These are phyloP conservation scores for Idaea aversata DNA, from an alignment of 2,888 invertebrate species.

Conservation along the genomic window DNA sequence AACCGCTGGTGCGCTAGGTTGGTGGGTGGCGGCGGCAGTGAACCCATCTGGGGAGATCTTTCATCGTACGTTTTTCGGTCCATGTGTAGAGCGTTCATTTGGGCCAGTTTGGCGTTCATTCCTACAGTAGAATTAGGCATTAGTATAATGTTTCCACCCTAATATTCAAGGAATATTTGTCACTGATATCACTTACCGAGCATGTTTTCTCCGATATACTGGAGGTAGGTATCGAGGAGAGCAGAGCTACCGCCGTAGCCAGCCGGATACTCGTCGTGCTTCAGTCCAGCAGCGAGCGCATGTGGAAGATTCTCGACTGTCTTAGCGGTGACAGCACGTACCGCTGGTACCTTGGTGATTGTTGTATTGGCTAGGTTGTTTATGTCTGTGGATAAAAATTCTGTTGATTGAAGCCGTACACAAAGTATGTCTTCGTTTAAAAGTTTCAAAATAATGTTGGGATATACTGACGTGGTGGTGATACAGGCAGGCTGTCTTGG, in stretches of 20 bases:
- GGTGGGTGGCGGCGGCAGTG: conserved; percentile 78
- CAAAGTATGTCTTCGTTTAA: not conserved
- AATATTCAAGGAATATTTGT: not conserved
- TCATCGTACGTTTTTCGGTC: conserved; percentile 78
- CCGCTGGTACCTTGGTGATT: conserved; percentile 83
- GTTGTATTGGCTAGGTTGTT: conserved; percentile 82
- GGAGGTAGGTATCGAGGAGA: conserved; percentile 92
- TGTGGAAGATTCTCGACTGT: conserved; percentile 82
- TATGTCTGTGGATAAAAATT: conserved; percentile 52
- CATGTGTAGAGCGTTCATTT: conserved; percentile 83
- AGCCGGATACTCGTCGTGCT: conserved; percentile 85
- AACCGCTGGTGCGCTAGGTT: conserved; percentile 81
- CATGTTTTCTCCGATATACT: conserved; percentile 92
- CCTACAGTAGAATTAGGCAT: conserved; percentile 66
- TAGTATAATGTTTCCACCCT: not conserved
- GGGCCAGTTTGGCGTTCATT: conserved; percentile 89
- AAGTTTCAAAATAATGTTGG: not conserved
- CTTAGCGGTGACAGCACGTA: conserved; percentile 84
- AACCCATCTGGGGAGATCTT: conserved; percentile 77
- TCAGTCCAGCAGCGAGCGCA: conserved; percentile 80
- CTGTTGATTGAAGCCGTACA: not conserved
- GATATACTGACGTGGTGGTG: conserved; percentile 80
- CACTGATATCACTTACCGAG: conserved; percentile 71
- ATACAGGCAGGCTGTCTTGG: conserved; percentile 76
- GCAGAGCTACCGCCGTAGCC: conserved; percentile 87